Evolutionary conservation across 2,888 invertebrate species (phyloP).

Genomic region (Philonicus albiceps): DNA sequence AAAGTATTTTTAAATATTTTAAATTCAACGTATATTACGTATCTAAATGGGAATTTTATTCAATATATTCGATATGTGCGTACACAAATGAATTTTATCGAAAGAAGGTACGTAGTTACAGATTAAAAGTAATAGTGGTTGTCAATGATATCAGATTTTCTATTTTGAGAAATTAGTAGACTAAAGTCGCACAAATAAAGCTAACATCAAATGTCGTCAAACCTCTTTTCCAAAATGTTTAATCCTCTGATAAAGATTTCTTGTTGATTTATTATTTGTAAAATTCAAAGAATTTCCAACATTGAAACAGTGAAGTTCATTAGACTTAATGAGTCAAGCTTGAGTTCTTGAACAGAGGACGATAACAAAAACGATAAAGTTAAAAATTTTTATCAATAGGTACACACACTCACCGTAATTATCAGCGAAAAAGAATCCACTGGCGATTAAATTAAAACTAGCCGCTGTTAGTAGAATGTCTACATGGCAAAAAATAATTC

Average conservation of each 20-base stretch:
- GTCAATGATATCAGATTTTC: neutral
- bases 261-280: neutral
- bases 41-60: no score
- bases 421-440: conserved; percentile 58
- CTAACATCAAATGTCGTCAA: neutral
- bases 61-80: neutral
- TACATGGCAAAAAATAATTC: conserved; percentile 58
- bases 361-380: neutral
- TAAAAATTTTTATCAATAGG: neutral
- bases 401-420: conserved; percentile 54
- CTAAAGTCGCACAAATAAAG: neutral
- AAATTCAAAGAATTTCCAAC: neutral
- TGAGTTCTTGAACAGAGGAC: neutral
- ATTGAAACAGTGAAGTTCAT: neutral
- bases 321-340: neutral
- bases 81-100: neutral
- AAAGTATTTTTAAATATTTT: neutral
- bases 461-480: conserved; percentile 53
- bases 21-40: neutral
- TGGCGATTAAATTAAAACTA: conserved; percentile 55
- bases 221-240: neutral
- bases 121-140: neutral
- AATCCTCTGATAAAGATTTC: neutral
- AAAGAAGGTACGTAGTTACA: neutral
- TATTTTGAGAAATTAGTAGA: neutral